Evolutionary conservation across 2,797 vertebrate species (phyloP), one percentile per base, ranked within the genome.

Genomic region (Sebastes oblongus): DNA sequence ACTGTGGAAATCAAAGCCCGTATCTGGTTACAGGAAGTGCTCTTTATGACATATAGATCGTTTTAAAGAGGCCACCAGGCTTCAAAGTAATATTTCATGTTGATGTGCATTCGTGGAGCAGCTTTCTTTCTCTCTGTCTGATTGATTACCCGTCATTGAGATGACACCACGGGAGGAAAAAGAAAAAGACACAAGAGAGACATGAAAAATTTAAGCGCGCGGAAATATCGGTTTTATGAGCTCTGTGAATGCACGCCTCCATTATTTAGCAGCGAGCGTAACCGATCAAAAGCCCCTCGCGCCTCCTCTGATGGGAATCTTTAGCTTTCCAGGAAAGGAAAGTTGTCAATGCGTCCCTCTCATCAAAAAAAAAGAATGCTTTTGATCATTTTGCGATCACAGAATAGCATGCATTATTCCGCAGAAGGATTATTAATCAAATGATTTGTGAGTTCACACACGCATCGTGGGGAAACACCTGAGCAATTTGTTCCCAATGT

Each of bases 301-400:
- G 25, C 71, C 75, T 72, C 75, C 68, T 25, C 36, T 55, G 36
- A 12, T 11, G 84, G 83, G 73, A 86, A 80, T 86, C 68, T 88
- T 66, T 65, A 20, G 68, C 14, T 22, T 80, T 89, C 66, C 82
- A 80, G 66, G 82, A 79, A 82, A 18, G 76, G 67, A 79, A 84
- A 86, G 84, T 84, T 87, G 86, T 88, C 91, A 77, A 55, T n/a
- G 30, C 36, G 16, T 54, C 66, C 20, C 80, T 77, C 52, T 71
- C 42, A 88, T 89, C 46, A 58, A 65, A 50, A 36, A 75, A 58
- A 24, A 24, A 64, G 71, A 60, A 52, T 4, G 76, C 83, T 85
- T 91, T 91, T 93, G 90, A 94, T 92, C 90, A 88, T 92, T 83
- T 83, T 50, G 18, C 68, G 69, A 82, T 87, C 80, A 89, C 72